These are phyloP conservation scores for Puma concolor DNA, from an alignment of 2,113 vertebrate species.

Conservation along the genomic window DNA sequence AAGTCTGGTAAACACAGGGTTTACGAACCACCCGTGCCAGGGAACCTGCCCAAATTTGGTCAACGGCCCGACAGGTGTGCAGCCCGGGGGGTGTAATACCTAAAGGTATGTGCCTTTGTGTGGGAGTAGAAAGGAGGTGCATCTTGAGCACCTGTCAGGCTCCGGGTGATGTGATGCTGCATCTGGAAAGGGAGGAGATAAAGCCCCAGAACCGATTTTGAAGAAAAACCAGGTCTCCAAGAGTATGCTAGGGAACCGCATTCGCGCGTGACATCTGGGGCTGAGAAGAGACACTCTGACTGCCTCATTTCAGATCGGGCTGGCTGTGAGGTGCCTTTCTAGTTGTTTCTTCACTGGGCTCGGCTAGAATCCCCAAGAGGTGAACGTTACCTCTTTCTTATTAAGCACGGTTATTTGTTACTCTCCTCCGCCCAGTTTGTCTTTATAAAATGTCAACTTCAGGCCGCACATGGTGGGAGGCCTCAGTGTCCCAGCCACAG, in stretches of 20 bases:
- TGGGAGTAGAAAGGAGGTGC: slow-evolving; percentile 17
- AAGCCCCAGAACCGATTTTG: not conserved
- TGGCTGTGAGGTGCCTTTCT: not conserved
- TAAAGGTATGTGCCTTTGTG: not conserved
- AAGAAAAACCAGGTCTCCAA: not conserved
- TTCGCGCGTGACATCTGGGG: no score
- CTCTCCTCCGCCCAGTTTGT: not conserved
- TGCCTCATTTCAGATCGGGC: not conserved
- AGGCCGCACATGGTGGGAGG: not conserved
- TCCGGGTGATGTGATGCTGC: not conserved
- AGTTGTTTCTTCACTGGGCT: fast-evolving
- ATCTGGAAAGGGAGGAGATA: not conserved
- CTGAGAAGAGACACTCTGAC: not conserved
- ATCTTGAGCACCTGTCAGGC: not conserved
- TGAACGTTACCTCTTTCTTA: not conserved
- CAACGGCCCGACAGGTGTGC: not conserved
- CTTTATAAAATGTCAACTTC: slow-evolving; percentile 17
- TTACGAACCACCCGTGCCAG: not conserved
- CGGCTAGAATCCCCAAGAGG: not conserved
- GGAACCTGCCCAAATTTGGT: not conserved
- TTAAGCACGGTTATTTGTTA: not conserved
- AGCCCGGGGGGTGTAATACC: not conserved
- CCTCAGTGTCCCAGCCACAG: not conserved
- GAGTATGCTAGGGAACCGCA: not conserved
- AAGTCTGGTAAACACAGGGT: not conserved